Evolutionary conservation across 2,797 vertebrate species (phyloP), one percentile per base, ranked within the genome.

Genomic region (Rhinichthys osculus): DNA sequence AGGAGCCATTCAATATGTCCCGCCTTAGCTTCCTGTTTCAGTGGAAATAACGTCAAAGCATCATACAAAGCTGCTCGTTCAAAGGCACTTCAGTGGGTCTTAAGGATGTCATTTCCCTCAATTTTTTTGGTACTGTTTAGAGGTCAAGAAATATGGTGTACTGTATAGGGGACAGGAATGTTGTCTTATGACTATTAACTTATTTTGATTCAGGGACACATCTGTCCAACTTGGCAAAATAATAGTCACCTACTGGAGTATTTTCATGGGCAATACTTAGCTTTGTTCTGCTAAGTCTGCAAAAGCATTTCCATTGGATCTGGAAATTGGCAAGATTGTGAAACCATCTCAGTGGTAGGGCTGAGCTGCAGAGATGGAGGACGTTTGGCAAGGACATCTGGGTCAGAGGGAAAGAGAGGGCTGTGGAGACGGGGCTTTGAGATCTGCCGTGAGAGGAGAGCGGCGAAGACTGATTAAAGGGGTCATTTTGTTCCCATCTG

Each of bases 311-410:
- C 67, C 19, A 54, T 33, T 47, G 35, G 72, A 19, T 54, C 66
- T 52, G 38, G 54, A 57, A 85, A 80, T 57, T 82, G 87, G 73
- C 79, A 78, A 47, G 54, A 76, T 67, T 33, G 67, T 62, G 38
- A 72, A 47, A 4, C 30, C 5, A 47, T 64, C 76, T 81, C 70
- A 17, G 54, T 72, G 62, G 62, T 33, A 64, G 30, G 27, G 6
- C 62, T 64, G 62, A 64, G 62, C 62, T 64, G 47, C 50, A 42
- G 91, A 85, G 88, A 88, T 88, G 73, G 81, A 73, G 84, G 92
- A 90, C 88, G 91, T 90, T 87, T 90, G 90, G 94, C 90, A 70
- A 91, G 90, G 85, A 27, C 72, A 87, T 91, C 72, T 87, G 30
- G 88, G 87, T 67, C 67, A 85, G 85, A 87, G 80, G 78, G 85